phyloP scores from a whole-genome alignment of 1,140 invertebrate species.

The Steinernema khuongi region DNA sequence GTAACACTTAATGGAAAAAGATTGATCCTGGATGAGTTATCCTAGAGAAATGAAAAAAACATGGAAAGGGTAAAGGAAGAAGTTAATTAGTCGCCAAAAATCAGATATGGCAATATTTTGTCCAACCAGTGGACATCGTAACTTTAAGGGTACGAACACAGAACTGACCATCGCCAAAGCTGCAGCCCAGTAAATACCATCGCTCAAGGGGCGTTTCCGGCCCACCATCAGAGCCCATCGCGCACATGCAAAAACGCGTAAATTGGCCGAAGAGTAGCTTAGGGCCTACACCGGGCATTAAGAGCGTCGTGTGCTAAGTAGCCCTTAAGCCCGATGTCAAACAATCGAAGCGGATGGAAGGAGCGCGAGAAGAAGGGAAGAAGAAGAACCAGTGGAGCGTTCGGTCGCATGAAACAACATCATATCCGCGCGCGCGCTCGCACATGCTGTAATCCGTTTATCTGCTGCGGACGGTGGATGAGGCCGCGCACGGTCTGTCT shows the following conservation, averaged over 20 bases:
- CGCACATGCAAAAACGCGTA: constrained; percentile 6
- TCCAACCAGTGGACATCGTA: not conserved
- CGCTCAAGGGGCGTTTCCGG: no score
- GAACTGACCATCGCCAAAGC: no score
- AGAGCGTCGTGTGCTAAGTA: constrained; percentile 12
- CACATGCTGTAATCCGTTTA: constrained; percentile 7
- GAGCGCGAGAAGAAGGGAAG: not conserved
- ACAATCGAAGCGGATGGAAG: not conserved
- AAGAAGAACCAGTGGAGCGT: not conserved
- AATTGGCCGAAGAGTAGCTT: not conserved
- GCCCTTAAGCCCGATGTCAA: constrained; percentile 9
- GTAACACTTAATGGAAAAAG: no score
- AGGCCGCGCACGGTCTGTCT: not conserved
- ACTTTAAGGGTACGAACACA: no score
- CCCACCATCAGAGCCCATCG: no score
- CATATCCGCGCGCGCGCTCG: not conserved
- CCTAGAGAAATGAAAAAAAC: no score
- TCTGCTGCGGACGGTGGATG: constrained; percentile 3
- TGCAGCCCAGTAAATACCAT: no score
- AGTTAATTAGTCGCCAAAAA: no score
- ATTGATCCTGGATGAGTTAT: no score
- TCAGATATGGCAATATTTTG: no score
- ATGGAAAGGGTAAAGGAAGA: no score
- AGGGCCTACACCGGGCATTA: not conserved
- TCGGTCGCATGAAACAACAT: constrained; percentile 6